Conservation (phyloP, 2,797 vertebrate genomes). For the Argya squamiceps region DNA sequence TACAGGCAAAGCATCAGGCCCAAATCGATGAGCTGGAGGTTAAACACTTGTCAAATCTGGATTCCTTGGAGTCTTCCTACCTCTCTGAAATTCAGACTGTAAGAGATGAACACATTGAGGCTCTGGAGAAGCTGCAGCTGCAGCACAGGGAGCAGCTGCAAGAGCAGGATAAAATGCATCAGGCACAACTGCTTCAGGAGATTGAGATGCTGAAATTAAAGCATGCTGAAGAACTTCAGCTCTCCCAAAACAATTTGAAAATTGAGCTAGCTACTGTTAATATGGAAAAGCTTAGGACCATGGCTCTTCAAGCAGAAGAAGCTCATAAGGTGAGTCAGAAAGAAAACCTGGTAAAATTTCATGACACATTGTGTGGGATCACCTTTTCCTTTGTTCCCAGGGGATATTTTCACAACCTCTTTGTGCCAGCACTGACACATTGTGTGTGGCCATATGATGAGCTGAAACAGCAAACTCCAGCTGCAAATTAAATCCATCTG, state of each 20-base stretch:
- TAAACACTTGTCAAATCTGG: slow-evolving; percentile 85
- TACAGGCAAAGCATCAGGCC: slow-evolving; percentile 73
- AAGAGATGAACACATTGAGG: slow-evolving; percentile 77
- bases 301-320: slow-evolving; percentile 79
- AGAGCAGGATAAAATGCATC: slow-evolving; percentile 49
- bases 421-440: not conserved
- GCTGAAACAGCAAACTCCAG: not conserved
- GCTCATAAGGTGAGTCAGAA: slow-evolving; percentile 80
- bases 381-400: not conserved
- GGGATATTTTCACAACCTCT: not conserved
- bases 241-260: slow-evolving; percentile 73
- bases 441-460: not conserved
- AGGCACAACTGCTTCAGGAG: slow-evolving; percentile 42
- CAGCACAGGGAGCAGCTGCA: slow-evolving; percentile 62
- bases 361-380: not conserved
- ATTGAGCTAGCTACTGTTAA: slow-evolving; percentile 78
- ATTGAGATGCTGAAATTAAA: slow-evolving; percentile 67
- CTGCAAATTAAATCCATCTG: not conserved
- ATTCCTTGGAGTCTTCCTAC: slow-evolving; percentile 86
- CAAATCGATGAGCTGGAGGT: slow-evolving; percentile 83
- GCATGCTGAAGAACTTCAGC: slow-evolving; percentile 72
- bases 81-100: slow-evolving; percentile 86
- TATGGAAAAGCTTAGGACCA: slow-evolving; percentile 78
- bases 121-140: slow-evolving; percentile 57
- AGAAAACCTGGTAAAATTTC: not conserved